Evolutionary conservation across 2,888 invertebrate species (phyloP).

Genomic region (Copidosoma aretas): DNA sequence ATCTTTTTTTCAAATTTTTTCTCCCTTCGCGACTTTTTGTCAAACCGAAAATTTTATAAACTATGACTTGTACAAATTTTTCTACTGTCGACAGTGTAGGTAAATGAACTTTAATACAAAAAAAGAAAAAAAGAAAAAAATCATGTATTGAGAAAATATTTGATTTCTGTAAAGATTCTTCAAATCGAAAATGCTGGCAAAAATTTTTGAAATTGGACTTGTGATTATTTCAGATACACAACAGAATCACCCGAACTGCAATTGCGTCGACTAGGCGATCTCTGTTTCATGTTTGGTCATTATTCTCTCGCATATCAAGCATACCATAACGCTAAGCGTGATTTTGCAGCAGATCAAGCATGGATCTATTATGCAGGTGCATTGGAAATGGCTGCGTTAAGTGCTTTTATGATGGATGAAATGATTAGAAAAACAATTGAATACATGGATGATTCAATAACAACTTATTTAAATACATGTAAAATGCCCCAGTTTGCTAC

Average conservation of each 20-base stretch:
- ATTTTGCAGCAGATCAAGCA: slow-evolving; percentile 95
- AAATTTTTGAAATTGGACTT: too few relatives aligned
- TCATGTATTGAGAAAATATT: too few relatives aligned
- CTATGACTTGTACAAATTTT: too few relatives aligned
- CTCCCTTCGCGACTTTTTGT: too few relatives aligned
- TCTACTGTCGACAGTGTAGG: too few relatives aligned
- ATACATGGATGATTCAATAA: slow-evolving; percentile 95
- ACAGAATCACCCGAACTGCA: slow-evolving; percentile 90
- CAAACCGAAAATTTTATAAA: too few relatives aligned
- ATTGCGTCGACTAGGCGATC: slow-evolving; percentile 88
- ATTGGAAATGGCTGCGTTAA: slow-evolving; percentile 92
- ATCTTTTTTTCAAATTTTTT: too few relatives aligned
- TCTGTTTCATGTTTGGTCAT: slow-evolving; percentile 95
- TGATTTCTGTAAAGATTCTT: too few relatives aligned
- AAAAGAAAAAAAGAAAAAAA: too few relatives aligned
- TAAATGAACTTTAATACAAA: too few relatives aligned
- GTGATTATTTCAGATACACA: slow-evolving; percentile 69
- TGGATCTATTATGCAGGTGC: slow-evolving; percentile 98
- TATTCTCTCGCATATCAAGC: slow-evolving; percentile 91
- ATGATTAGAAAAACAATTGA: slow-evolving; percentile 79
- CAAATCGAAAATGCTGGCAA: too few relatives aligned
- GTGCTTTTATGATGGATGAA: slow-evolving; percentile 88
- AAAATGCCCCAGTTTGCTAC: slow-evolving; percentile 92
- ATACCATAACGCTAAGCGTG: slow-evolving; percentile 96
- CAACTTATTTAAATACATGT: slow-evolving; percentile 89